phyloP scores from a whole-genome alignment of 2,113 vertebrate species.

The Caranx ignobilis region DNA sequence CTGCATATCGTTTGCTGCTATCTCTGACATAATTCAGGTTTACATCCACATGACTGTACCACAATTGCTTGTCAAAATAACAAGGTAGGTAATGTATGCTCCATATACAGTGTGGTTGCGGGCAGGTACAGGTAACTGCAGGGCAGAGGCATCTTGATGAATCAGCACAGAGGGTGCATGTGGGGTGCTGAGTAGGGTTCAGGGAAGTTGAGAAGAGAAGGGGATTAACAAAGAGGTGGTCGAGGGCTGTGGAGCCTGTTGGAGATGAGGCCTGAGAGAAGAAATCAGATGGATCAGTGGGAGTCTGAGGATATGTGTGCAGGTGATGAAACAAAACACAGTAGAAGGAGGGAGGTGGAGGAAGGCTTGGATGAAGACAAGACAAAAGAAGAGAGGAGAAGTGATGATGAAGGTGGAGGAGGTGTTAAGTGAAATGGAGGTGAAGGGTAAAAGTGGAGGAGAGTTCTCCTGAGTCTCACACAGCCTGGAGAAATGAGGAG shows the following conservation, averaged over 20 bases:
- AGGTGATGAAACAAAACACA: constrained; percentile 15
- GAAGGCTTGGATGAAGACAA: constrained; percentile 32
- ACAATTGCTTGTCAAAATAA: neutral
- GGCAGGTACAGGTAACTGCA: neutral
- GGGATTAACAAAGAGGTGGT: neutral
- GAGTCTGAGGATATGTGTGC: neutral
- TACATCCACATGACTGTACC: neutral
- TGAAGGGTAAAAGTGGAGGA: neutral
- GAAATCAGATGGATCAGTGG: constrained; percentile 14
- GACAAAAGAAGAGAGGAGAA: constrained; percentile 7
- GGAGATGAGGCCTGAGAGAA: constrained; percentile 13
- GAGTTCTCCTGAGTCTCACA: constrained; percentile 22
- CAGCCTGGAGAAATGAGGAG: constrained; percentile 27
- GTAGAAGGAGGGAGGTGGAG: neutral
- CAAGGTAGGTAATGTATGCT: constrained; percentile 8
- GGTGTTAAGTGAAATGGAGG: constrained; percentile 24
- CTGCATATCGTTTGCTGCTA: neutral
- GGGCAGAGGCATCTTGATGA: constrained; percentile 29
- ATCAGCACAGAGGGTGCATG: constrained; percentile 8
- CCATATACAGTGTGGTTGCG: constrained; percentile 2
- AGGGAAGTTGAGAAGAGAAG: constrained; percentile 44
- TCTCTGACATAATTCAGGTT: neutral
- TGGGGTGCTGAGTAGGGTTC: constrained; percentile 5
- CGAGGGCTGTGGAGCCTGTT: neutral
- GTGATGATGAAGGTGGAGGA: constrained; percentile 18